A percentile compares a stretch with the other conserved stretches of the same genome.
These are phyloP conservation scores for Lytechinus pictus DNA, from an alignment of 35 echinoderm and acorn worm genomes.

Conservation along the genomic window DNA sequence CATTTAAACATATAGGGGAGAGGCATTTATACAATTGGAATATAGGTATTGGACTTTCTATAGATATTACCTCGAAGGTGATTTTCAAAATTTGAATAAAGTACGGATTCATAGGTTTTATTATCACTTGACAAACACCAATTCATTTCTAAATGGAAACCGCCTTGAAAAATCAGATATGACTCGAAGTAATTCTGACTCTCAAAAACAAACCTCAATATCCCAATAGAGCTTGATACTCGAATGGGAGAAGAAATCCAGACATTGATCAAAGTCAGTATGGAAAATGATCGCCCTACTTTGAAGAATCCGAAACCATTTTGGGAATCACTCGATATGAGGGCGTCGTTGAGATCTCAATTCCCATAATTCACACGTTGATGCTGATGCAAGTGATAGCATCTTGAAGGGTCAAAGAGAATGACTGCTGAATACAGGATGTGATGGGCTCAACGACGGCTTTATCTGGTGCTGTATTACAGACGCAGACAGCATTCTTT, in stretches of 20 bases:
- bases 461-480: too few species aligned
- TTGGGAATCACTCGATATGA: constrained; percentile 11
- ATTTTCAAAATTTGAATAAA: not conserved
- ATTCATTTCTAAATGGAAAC: not conserved
- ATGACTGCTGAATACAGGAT: not conserved
- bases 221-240: not conserved
- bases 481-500: too few species aligned
- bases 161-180: not conserved
- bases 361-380: constrained; percentile 27
- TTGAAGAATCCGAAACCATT: not conserved
- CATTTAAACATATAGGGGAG: too few species aligned
- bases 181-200: not conserved
- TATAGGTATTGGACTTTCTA: too few species aligned
- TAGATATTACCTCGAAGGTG: too few species aligned
- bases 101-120: not conserved
- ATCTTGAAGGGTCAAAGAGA: not conserved
- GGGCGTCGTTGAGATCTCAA: constrained; percentile 16
- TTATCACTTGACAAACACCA: not conserved
- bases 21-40: too few species aligned
- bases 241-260: not conserved
- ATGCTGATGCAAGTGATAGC: not conserved
- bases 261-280: not conserved
- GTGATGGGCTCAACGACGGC: not conserved
- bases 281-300: not conserved
- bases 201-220: not conserved